Percentiles rank a stretch among this genome's conserved stretches.
phyloP scores from a whole-genome alignment of 2,888 invertebrate genomes.

The Microplitis manilae region DNA sequence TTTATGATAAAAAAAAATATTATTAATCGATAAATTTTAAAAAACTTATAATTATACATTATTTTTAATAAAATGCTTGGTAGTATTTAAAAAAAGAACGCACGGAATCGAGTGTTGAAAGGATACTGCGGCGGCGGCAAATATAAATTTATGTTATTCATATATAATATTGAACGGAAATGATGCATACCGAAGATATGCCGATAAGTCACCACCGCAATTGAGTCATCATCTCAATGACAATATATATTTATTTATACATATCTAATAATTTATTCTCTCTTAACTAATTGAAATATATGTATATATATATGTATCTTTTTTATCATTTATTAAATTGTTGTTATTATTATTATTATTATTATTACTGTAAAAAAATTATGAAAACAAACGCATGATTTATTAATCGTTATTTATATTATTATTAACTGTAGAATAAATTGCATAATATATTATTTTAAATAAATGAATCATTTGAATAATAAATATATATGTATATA shows the following conservation, averaged over 20 bases:
- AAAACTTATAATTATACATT: neutral
- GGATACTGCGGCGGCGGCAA: conserved; percentile 63
- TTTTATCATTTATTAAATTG: too few species aligned
- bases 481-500: too few species aligned
- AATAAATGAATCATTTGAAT: too few species aligned
- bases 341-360: too few species aligned
- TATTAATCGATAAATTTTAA: neutral
- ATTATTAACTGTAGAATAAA: too few species aligned
- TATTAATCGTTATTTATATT: too few species aligned
- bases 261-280: neutral
- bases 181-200: conserved; percentile 44
- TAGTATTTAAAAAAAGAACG: neutral
- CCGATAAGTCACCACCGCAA: conserved; percentile 43
- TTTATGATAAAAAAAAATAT: conserved; percentile 25
- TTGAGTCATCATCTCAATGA: neutral
- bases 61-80: conserved; percentile 1
- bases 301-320: too few species aligned
- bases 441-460: too few species aligned
- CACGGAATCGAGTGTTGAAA: conserved; percentile 40
- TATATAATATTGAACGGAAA: conserved; percentile 32
- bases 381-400: too few species aligned
- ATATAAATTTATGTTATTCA: conserved; percentile 51
- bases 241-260: neutral
- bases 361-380: too few species aligned
- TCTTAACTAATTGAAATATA: neutral